A percentile compares a stretch with the other conserved stretches of the same genome.
phyloP scores from a whole-genome alignment of 1,140 invertebrate species.

The Papilio glaucus region DNA sequence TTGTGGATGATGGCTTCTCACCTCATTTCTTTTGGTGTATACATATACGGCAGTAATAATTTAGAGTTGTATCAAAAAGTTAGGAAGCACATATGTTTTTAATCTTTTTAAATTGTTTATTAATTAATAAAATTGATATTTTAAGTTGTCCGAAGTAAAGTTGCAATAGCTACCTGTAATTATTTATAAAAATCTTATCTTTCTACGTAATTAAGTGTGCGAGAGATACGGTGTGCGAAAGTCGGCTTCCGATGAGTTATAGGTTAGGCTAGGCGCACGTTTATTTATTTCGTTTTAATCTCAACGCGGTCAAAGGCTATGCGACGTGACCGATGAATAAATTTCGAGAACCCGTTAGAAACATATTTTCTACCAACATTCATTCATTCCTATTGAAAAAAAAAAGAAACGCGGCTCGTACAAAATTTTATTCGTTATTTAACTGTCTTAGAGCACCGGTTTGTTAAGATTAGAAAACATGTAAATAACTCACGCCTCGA shows the following conservation, averaged over 20 bases:
- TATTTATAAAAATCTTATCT: neutral
- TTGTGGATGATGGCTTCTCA: too few relatives aligned
- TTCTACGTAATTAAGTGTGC: neutral
- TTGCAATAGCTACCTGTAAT: neutral
- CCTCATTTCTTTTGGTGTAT: too few relatives aligned
- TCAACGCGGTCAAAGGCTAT: slow-evolving; percentile 41
- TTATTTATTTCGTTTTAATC: neutral
- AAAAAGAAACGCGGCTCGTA: slow-evolving; percentile 25
- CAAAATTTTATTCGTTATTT: slow-evolving; percentile 28
- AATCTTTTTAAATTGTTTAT: neutral
- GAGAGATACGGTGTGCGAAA: neutral
- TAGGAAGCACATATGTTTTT: too few relatives aligned
- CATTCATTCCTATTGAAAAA: slow-evolving; percentile 4
- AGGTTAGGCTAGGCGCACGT: neutral
- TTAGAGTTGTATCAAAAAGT: too few relatives aligned
- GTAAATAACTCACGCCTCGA: slow-evolving; percentile 10
- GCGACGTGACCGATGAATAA: slow-evolving; percentile 41
- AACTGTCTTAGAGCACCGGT: slow-evolving; percentile 28
- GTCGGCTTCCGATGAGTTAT: neutral
- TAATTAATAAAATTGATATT: neutral
- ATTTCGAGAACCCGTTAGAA: slow-evolving; percentile 31
- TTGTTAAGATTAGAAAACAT: slow-evolving; percentile 32
- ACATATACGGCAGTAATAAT: too few relatives aligned
- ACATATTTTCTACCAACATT: slow-evolving; percentile 11
- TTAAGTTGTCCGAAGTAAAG: neutral